Evolutionary conservation across 2,113 vertebrate species (phyloP).

Genomic region (Piaya cayana): DNA sequence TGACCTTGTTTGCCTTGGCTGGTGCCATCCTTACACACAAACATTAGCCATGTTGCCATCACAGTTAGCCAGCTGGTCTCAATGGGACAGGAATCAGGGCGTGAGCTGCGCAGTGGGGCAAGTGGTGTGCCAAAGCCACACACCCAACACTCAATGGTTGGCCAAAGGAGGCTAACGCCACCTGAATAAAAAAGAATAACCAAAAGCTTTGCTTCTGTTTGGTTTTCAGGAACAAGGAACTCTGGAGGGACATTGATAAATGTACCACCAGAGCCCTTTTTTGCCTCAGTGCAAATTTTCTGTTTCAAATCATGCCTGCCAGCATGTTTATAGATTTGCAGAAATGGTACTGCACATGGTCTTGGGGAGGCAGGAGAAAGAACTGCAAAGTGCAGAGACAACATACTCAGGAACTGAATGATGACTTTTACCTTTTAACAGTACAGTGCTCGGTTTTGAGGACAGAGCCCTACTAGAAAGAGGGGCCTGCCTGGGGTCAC

Average conservation of each 20-base stretch:
- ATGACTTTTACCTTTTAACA: neutral
- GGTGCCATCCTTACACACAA: neutral
- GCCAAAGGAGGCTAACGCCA: neutral
- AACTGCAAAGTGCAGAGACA: neutral
- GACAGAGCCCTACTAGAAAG: neutral
- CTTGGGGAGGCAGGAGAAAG: neutral
- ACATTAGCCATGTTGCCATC: neutral
- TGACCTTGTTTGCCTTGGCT: neutral
- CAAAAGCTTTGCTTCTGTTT: neutral
- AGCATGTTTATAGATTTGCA: neutral
- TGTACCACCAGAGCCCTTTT: neutral
- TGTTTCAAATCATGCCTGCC: neutral
- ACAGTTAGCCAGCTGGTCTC: neutral
- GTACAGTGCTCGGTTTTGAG: neutral
- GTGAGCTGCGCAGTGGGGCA: neutral
- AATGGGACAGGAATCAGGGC: neutral
- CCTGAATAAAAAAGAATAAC: neutral
- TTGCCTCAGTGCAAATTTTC: neutral
- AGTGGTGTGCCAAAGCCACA: fast-evolving
- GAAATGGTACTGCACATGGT: neutral
- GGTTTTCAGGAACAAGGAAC: neutral
- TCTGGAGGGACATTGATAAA: neutral
- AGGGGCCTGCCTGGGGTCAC: neutral
- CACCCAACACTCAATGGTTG: fast-evolving
- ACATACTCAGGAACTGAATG: neutral